These are phyloP conservation scores for Tympanuchus pallidicinctus DNA, from an alignment of 2,113 vertebrate species.

Conservation along the genomic window DNA sequence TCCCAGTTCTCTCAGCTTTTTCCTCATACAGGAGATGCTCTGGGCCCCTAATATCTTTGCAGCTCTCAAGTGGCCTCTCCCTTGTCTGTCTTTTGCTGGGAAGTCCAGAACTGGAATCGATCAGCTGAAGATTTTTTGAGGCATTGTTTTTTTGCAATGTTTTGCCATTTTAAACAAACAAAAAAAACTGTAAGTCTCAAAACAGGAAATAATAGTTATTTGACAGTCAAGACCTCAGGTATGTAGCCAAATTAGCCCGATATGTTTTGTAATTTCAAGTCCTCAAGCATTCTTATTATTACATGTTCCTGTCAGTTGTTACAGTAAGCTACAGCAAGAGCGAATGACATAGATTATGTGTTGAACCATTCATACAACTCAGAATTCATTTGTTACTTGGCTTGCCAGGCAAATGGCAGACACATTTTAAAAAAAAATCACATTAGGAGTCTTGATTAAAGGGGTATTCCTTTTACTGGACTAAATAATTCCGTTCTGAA, in stretches of 20 bases:
- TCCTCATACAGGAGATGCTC: no score
- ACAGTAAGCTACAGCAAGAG: slow-evolving; percentile 43
- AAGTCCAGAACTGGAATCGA: not conserved
- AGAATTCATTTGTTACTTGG: slow-evolving; percentile 69
- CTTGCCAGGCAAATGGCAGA: slow-evolving; percentile 75
- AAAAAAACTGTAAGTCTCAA: not conserved
- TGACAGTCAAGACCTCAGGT: not conserved
- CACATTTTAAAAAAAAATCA: slow-evolving; percentile 62
- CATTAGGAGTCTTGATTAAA: slow-evolving; percentile 80
- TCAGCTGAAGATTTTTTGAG: not conserved
- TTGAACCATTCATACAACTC: slow-evolving; percentile 65
- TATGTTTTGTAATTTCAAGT: not conserved
- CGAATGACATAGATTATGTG: slow-evolving; percentile 58
- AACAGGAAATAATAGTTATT: slow-evolving; percentile 15
- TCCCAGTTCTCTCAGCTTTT: no score
- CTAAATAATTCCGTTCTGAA: slow-evolving; percentile 78
- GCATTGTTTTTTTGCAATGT: not conserved
- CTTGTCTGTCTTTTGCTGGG: no score
- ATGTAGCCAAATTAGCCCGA: not conserved
- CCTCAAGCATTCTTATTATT: slow-evolving; percentile 4
- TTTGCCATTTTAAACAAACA: not conserved
- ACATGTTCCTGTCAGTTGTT: not conserved
- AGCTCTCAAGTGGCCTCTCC: no score
- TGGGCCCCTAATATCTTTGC: no score
- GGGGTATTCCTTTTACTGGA: slow-evolving; percentile 76